Evolutionary conservation across 2,113 vertebrate species (phyloP).

Genomic region (Benthochromis sp.): DNA sequence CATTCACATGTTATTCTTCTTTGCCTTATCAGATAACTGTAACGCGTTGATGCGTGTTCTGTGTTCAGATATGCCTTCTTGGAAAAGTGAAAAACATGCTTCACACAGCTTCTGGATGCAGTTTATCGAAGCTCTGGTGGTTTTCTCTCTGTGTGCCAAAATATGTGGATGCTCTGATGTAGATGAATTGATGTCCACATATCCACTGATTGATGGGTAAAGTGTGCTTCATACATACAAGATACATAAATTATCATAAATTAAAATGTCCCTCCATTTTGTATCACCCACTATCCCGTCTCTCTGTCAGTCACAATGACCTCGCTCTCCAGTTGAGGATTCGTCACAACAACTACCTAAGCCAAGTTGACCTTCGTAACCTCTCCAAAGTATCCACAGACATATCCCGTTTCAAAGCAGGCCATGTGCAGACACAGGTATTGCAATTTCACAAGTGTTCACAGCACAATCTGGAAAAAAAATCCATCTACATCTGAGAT

Average conservation of each 20-base stretch:
- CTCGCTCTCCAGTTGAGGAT: constrained; percentile 76
- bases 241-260: not conserved
- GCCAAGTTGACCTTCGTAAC: constrained; percentile 67
- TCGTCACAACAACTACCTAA: constrained; percentile 67
- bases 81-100: not conserved
- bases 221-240: not conserved
- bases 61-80: not conserved
- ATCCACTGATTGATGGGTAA: constrained; percentile 82
- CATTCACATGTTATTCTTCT: not conserved
- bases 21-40: not conserved
- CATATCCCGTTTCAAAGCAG: constrained; percentile 75
- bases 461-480: not conserved
- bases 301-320: constrained; percentile 82
- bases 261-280: not conserved
- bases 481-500: not conserved
- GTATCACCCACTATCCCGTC: not conserved
- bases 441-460: not conserved
- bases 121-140: not conserved
- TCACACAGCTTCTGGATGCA: not conserved
- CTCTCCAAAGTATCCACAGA: constrained; percentile 73
- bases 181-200: constrained; percentile 67
- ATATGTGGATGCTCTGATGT: constrained; percentile 43
- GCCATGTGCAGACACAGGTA: constrained; percentile 87
- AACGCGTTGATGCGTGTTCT: not conserved
- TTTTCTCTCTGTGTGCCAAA: constrained; percentile 6